A percentile compares a stretch with the other conserved stretches of the same genome.
Evolutionary conservation across 37 sponge, comb jelly and placozoan genomes (phyloP).

Genomic region (Tethya wilhelma): DNA sequence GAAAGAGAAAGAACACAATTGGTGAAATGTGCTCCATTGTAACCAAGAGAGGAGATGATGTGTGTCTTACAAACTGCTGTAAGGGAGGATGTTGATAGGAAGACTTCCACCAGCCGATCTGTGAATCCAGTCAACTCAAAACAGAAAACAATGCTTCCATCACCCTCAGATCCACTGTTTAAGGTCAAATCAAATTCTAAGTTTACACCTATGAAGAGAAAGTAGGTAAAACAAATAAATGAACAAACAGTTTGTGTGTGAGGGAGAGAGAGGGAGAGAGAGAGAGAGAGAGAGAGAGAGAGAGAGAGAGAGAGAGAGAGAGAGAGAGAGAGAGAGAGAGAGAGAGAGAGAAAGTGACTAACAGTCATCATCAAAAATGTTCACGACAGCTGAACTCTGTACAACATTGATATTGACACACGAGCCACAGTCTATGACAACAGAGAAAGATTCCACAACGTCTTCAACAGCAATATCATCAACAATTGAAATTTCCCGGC

Average conservation of each 20-base stretch:
- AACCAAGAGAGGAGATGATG: too few relatives aligned
- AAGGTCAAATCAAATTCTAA: neutral
- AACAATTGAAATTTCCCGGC: too few relatives aligned
- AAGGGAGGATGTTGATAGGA: neutral
- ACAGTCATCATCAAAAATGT: too few relatives aligned
- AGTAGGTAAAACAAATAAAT: too few relatives aligned
- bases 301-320: conserved; percentile 27
- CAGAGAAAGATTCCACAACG: too few relatives aligned
- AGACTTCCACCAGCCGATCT: neutral
- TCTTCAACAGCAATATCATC: too few relatives aligned
- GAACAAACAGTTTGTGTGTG: too few relatives aligned
- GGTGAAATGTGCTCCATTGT: neutral
- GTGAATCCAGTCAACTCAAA: neutral
- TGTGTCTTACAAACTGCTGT: neutral
- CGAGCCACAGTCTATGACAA: too few relatives aligned
- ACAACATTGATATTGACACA: too few relatives aligned
- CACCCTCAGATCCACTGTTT: neutral
- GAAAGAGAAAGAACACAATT: neutral
- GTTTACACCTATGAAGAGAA: neutral
- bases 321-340: conserved; percentile 18
- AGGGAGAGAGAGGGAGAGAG: conserved; percentile 17
- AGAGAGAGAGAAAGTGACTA: conserved; percentile 5
- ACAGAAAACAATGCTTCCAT: neutral
- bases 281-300: conserved; percentile 25
- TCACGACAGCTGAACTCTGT: too few relatives aligned